These are phyloP conservation scores for Cepphus grylle DNA, from an alignment of 2,113 vertebrate genomes.

Conservation along the genomic window DNA sequence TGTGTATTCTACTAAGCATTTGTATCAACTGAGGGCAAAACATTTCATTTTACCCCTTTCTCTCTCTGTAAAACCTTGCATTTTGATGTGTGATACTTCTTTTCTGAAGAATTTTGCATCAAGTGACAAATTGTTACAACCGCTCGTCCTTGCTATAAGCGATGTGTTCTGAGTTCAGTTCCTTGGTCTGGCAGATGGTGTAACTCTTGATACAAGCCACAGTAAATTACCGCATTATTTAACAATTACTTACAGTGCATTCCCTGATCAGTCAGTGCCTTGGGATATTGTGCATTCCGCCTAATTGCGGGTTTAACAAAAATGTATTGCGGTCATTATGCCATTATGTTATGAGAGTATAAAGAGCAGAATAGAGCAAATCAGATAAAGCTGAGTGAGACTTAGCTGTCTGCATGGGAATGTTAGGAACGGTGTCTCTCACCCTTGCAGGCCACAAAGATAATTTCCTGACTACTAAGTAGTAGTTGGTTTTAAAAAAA, in stretches of 20 bases:
- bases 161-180: background rate
- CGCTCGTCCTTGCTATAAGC: background rate
- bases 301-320: constrained; percentile 26
- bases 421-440: constrained; percentile 13
- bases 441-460: constrained; percentile 36
- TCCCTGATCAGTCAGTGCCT: background rate
- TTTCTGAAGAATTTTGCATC: background rate
- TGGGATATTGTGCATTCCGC: background rate
- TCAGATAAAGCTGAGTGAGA: background rate
- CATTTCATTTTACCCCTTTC: background rate
- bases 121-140: background rate
- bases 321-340: background rate
- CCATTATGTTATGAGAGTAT: background rate
- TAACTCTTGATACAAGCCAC: background rate
- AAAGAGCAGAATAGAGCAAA: background rate
- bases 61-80: background rate
- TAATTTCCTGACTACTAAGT: constrained; percentile 62
- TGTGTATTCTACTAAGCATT: background rate
- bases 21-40: background rate
- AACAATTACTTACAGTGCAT: background rate
- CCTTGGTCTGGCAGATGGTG: background rate
- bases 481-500: constrained; percentile 20
- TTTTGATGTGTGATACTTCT: background rate
- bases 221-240: constrained; percentile 5
- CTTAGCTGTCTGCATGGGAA: constrained; percentile 2